A percentile compares a stretch with the other conserved stretches of the same genome.
phyloP scores from a whole-genome alignment of 2,888 invertebrate species.

The Drosophila greeni region DNA sequence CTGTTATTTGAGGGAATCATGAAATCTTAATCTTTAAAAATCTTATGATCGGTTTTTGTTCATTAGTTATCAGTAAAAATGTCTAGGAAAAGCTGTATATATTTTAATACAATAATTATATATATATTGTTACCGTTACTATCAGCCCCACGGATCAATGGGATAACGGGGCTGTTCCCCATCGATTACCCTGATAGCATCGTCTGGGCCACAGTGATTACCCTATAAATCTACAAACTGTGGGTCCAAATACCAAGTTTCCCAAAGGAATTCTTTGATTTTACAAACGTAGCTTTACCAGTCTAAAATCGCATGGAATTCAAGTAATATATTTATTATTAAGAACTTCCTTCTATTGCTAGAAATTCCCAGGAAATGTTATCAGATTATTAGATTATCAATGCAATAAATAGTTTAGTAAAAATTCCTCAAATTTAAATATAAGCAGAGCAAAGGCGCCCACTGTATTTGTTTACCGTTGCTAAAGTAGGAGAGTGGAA shows the following conservation, averaged over 20 bases:
- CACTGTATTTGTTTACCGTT: conserved; percentile 36
- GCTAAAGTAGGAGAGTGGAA: neutral
- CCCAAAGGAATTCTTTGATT: neutral
- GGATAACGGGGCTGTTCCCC: neutral
- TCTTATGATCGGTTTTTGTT: neutral
- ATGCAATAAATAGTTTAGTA: neutral
- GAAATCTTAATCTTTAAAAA: neutral
- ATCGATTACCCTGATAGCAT: neutral
- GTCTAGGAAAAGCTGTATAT: neutral
- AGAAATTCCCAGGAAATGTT: neutral
- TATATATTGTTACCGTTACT: neutral
- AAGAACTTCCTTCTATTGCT: neutral
- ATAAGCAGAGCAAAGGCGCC: conserved; percentile 80
- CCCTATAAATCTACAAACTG: neutral
- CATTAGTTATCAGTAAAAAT: neutral
- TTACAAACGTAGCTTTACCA: neutral
- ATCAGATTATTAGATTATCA: neutral
- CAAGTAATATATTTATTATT: neutral
- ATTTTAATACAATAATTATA: neutral
- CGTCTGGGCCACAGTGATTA: conserved; percentile 4
- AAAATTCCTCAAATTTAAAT: neutral
- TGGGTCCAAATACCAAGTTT: too few relatives aligned
- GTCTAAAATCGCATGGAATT: too few relatives aligned
- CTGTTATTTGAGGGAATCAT: neutral
- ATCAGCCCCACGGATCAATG: conserved; percentile 2